These are phyloP conservation scores for Drusus annulatus DNA, from an alignment of 1,140 invertebrate species.

Conservation along the genomic window DNA sequence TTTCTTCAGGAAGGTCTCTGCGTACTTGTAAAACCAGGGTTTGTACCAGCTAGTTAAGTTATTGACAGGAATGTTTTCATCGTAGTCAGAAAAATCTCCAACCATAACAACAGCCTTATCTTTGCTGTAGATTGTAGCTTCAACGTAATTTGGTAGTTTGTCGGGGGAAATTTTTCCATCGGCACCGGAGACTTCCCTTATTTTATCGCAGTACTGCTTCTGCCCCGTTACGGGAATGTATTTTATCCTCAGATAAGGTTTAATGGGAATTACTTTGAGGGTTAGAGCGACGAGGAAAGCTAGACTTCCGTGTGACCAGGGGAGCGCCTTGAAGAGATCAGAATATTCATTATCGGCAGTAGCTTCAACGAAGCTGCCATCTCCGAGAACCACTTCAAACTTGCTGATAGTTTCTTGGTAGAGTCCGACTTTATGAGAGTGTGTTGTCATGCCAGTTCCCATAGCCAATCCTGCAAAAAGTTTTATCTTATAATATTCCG, in stretches of 20 bases:
- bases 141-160: conserved; percentile 83
- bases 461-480: conserved; percentile 78
- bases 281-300: conserved; percentile 86
- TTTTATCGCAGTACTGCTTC: conserved; percentile 77
- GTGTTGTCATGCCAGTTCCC: conserved; percentile 87
- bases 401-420: conserved; percentile 86
- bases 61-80: conserved; percentile 73
- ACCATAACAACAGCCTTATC: conserved; percentile 84
- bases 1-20: conserved; percentile 72
- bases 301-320: conserved; percentile 89
- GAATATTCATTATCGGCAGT: conserved; percentile 79
- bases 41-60: conserved; percentile 85
- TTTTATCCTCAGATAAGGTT: conserved; percentile 78
- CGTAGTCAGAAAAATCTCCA: conserved; percentile 71
- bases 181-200: conserved; percentile 71
- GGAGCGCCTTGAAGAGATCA: conserved; percentile 83
- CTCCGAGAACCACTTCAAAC: conserved; percentile 82
- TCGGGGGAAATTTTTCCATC: conserved; percentile 67
- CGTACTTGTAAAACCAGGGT: conserved; percentile 90
- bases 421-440: conserved; percentile 84
- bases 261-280: conserved; percentile 82
- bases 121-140: conserved; percentile 80
- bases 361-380: conserved; percentile 81
- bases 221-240: conserved; percentile 78
- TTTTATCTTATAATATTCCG: neutral